A percentile compares a stretch with the other conserved stretches of the same genome.
Evolutionary conservation across 1,140 invertebrate genomes (phyloP).

Genomic region (Drosophila lacertosa): DNA sequence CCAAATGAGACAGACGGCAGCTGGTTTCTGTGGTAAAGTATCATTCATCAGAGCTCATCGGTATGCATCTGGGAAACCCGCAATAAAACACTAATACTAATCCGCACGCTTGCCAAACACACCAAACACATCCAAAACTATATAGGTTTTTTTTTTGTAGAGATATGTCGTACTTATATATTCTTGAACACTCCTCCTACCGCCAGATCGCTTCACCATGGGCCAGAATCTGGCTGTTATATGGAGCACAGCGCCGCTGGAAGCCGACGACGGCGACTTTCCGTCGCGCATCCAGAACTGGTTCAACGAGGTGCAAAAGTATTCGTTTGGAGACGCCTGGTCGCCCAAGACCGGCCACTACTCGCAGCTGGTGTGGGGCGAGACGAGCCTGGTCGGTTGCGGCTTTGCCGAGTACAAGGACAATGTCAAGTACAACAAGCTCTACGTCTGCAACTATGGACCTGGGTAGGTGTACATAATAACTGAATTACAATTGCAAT

Average conservation of each 20-base stretch:
- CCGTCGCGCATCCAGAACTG: conserved; percentile 89
- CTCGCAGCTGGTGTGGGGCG: conserved; percentile 92
- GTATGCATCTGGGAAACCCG: conserved; percentile 13
- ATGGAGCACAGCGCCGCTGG: conserved; percentile 89
- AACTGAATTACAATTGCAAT: too few relatives aligned
- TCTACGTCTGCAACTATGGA: conserved; percentile 94
- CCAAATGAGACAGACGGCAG: conserved; percentile 46
- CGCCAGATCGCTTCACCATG: conserved; percentile 89
- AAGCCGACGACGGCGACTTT: conserved; percentile 89
- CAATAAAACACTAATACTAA: conserved; percentile 78
- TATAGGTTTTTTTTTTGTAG: background rate
- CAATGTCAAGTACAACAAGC: conserved; percentile 89
- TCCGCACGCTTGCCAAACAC: conserved; percentile 13
- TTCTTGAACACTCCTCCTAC: background rate
- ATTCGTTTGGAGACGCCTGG: conserved; percentile 88
- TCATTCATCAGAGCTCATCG: conserved; percentile 15
- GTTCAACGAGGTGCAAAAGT: conserved; percentile 92
- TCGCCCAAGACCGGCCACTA: conserved; percentile 91
- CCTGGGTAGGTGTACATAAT: conserved; percentile 87
- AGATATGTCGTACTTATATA: background rate
- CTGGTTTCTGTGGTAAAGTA: conserved; percentile 36
- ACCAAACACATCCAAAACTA: background rate
- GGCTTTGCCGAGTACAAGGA: conserved; percentile 92
- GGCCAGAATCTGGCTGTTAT: conserved; percentile 93
- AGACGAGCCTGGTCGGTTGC: conserved; percentile 91